Evolutionary conservation across 2,113 vertebrate genomes (phyloP).

Genomic region (Mionectes macconnelli): DNA sequence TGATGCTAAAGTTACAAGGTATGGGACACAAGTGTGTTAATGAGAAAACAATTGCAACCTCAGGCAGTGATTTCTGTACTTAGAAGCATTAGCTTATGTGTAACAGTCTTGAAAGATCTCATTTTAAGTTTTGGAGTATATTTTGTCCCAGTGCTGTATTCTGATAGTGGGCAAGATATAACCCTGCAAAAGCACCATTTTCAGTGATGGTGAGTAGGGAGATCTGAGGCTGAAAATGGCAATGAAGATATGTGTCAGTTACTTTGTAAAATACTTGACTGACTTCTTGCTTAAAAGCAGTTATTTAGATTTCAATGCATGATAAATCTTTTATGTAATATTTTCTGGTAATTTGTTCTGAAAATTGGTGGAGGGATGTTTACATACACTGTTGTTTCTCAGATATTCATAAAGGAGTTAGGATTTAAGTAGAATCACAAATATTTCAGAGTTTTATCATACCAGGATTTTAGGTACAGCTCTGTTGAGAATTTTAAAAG

Average conservation of each 20-base stretch:
- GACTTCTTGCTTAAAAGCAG: not conserved
- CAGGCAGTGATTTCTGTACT: not conserved
- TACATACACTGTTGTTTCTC: not conserved
- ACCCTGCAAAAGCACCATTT: not conserved
- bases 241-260: not conserved
- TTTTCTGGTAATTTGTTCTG: not conserved
- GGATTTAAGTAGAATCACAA: not conserved
- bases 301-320: not conserved
- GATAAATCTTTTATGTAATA: not conserved
- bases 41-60: not conserved
- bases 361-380: not conserved
- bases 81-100: not conserved
- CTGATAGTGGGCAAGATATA: accelerated
- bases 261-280: not conserved
- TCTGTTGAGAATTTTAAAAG: not conserved
- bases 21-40: not conserved
- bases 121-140: not conserved
- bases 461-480: not conserved
- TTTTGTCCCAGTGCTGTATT: not conserved
- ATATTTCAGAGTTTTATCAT: not conserved
- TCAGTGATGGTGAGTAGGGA: accelerated
- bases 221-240: not conserved
- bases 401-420: not conserved
- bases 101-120: not conserved
- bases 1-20: not conserved